Percentiles rank a stretch among this genome's conserved stretches.
Conservation (phyloP, 2,113 vertebrate species). For the Odontesthes bonariensis region DNA sequence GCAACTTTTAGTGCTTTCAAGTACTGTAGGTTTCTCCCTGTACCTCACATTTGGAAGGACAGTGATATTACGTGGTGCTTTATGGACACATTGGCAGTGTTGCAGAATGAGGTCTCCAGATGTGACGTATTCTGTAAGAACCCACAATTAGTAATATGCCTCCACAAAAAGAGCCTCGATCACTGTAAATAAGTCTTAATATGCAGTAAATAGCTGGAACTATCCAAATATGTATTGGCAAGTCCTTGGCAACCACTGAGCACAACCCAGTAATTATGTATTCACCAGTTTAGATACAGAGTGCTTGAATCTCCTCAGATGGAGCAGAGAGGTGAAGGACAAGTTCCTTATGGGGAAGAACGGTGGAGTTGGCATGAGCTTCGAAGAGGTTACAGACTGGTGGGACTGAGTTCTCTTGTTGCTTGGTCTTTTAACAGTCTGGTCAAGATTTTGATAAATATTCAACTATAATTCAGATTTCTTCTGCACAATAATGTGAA, state of each 20-base stretch:
- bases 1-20: slow-evolving; percentile 2
- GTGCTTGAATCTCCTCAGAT: slow-evolving; percentile 26
- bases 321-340: slow-evolving; percentile 31
- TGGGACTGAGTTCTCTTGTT: slow-evolving; percentile 30
- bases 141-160: slow-evolving; percentile 22
- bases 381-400: slow-evolving; percentile 42
- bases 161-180: slow-evolving; percentile 19
- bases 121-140: slow-evolving; percentile 38
- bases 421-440: slow-evolving; percentile 60
- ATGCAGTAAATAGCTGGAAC: slow-evolving; percentile 55
- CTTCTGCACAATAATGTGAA: slow-evolving; percentile 37
- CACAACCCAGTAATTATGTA: slow-evolving; percentile 65
- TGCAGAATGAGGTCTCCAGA: slow-evolving; percentile 26
- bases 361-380: slow-evolving; percentile 43
- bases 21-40: background rate
- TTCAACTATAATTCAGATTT: slow-evolving; percentile 24
- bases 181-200: slow-evolving; percentile 49
- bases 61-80: slow-evolving; percentile 45
- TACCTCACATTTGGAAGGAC: slow-evolving; percentile 3
- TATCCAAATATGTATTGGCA: slow-evolving; percentile 69
- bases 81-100: slow-evolving; percentile 69
- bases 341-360: slow-evolving; percentile 15
- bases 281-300: slow-evolving; percentile 53
- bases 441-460: slow-evolving; percentile 42
- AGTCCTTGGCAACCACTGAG: slow-evolving; percentile 78